These are phyloP conservation scores for Crossaster papposus DNA, from an alignment of 53 echinoderm and acorn worm species.

Conservation along the genomic window DNA sequence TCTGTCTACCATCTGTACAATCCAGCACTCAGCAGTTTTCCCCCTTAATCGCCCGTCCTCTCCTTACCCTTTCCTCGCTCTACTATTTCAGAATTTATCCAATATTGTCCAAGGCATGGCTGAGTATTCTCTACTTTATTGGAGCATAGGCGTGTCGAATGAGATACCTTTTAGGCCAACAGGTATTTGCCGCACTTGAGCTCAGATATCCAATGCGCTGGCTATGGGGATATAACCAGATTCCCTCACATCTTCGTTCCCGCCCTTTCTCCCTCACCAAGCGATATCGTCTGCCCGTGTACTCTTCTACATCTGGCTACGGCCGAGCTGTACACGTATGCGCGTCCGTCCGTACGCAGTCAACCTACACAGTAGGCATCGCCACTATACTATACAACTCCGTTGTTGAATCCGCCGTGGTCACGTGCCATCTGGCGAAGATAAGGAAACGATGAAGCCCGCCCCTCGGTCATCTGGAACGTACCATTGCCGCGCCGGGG, in stretches of 20 bases:
- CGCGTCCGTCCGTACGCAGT: not conserved
- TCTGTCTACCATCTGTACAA: constrained; percentile 36
- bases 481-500: constrained; percentile 53
- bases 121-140: not conserved
- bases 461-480: constrained; percentile 37
- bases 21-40: not conserved
- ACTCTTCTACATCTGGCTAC: constrained; percentile 17
- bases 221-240: constrained; percentile 37
- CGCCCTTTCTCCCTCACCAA: constrained; percentile 24
- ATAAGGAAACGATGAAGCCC: constrained; percentile 36
- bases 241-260: constrained; percentile 41
- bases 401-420: not conserved
- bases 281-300: constrained; percentile 26
- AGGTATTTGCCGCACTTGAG: constrained; percentile 10
- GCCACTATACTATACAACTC: no score
- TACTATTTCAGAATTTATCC: constrained; percentile 40
- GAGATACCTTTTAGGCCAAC: not conserved
- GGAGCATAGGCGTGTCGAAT: not conserved
- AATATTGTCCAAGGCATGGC: constrained; percentile 1
- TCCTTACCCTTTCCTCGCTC: not conserved
- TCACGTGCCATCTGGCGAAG: constrained; percentile 30
- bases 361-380: not conserved
- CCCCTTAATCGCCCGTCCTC: not conserved
- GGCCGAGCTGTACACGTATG: not conserved
- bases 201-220: constrained; percentile 14